Percentiles rank a stretch among this genome's conserved stretches.
phyloP scores from a whole-genome alignment of 2,113 vertebrate species.

The Larimichthys crocea region DNA sequence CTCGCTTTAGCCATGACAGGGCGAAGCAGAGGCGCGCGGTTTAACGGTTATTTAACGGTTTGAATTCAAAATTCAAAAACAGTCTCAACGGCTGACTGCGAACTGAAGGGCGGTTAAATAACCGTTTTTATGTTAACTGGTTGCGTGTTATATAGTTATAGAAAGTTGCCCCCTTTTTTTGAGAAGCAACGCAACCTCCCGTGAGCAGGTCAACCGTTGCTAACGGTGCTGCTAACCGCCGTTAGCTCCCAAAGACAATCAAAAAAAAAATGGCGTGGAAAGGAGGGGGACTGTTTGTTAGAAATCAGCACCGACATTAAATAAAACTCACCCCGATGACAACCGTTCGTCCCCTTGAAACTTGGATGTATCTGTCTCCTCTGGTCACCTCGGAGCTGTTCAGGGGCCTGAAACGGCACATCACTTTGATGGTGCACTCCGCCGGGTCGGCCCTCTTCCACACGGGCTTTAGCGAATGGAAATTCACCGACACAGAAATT shows the following conservation, averaged over 20 bases:
- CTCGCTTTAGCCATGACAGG: constrained; percentile 61
- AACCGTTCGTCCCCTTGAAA: constrained; percentile 92
- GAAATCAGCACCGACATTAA: background rate
- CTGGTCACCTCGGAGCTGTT: constrained; percentile 92
- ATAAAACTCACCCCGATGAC: constrained; percentile 88
- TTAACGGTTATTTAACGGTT: background rate
- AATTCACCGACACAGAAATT: constrained; percentile 64
- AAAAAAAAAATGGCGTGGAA: constrained; percentile 69
- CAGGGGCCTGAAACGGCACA: constrained; percentile 97
- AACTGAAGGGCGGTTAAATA: background rate
- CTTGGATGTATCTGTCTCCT: constrained; percentile 92
- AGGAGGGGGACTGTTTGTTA: background rate
- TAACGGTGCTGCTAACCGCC: constrained; percentile 62
- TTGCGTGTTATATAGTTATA: too few relatives aligned
- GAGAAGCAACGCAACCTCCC: constrained; percentile 28
- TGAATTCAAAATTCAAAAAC: too few relatives aligned
- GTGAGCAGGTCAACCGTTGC: constrained; percentile 62
- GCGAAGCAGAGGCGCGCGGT: constrained; percentile 19
- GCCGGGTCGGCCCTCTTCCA: constrained; percentile 97
- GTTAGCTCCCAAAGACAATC: constrained; percentile 63
- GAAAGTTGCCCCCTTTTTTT: background rate
- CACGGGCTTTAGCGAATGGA: constrained; percentile 63
- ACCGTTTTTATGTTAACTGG: too few relatives aligned
- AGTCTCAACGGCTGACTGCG: rapidly evolving
- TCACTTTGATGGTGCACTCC: constrained; percentile 98